phyloP scores from a whole-genome alignment of 1,140 invertebrate genomes.

The Heliconius himera region DNA sequence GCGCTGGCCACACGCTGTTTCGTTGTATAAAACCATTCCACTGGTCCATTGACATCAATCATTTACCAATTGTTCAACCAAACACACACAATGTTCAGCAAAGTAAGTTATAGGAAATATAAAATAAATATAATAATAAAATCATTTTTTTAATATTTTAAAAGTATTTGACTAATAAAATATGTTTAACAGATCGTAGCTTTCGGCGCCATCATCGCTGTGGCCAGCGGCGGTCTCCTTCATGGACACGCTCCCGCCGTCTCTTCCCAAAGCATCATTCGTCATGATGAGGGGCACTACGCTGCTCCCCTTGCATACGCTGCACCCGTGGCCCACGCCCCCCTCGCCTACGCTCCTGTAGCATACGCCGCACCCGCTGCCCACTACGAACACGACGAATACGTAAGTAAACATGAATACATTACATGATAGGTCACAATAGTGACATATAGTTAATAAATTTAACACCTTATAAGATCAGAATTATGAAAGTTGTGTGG shows the following conservation, averaged over 20 bases:
- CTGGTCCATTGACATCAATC: constrained; percentile 64
- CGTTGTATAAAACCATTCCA: constrained; percentile 71
- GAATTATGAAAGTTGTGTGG: neutral
- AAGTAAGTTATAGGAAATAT: constrained; percentile 43
- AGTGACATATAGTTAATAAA: neutral
- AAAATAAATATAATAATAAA: neutral
- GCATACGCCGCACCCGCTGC: constrained; percentile 50
- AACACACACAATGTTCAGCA: constrained; percentile 59
- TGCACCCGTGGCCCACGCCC: constrained; percentile 54
- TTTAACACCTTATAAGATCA: neutral
- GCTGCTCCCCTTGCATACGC: constrained; percentile 67
- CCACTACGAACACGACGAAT: constrained; percentile 56
- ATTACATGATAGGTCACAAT: neutral
- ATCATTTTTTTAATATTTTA: neutral
- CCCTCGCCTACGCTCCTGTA: constrained; percentile 54
- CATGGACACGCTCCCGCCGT: constrained; percentile 57
- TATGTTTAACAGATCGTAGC: constrained; percentile 40
- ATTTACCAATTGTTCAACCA: constrained; percentile 52
- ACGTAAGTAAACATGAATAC: constrained; percentile 50
- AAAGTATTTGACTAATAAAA: neutral
- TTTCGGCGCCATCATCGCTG: constrained; percentile 55
- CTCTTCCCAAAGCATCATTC: constrained; percentile 73
- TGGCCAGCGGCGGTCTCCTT: constrained; percentile 52
- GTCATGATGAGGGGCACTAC: constrained; percentile 73
- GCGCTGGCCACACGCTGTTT: constrained; percentile 29